Evolutionary conservation across 2,113 vertebrate genomes (phyloP).

Genomic region (Phalacrocorax brasilianus): DNA sequence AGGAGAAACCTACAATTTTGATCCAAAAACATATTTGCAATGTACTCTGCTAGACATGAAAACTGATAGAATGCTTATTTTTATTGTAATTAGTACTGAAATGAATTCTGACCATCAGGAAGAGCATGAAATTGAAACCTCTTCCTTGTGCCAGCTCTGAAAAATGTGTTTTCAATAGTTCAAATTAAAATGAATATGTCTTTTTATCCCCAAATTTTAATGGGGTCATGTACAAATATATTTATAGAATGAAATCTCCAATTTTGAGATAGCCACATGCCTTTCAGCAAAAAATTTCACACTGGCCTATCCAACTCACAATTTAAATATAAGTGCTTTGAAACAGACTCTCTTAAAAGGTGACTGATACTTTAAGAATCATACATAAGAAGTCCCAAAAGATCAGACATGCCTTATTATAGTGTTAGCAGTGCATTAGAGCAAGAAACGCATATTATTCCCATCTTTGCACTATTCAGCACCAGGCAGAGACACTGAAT

Average conservation of each 20-base stretch:
- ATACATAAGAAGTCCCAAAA: not conserved
- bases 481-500: not conserved
- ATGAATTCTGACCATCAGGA: not conserved
- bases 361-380: not conserved
- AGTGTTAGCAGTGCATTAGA: not conserved
- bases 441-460: not conserved
- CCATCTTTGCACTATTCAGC: not conserved
- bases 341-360: not conserved
- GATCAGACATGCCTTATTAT: not conserved
- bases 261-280: not conserved
- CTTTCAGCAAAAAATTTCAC: not conserved
- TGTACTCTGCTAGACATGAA: not conserved
- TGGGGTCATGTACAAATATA: not conserved
- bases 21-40: not conserved
- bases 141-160: not conserved
- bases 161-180: not conserved
- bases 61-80: not conserved
- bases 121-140: not conserved
- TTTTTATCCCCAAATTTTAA: not conserved
- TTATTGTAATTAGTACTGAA: not conserved
- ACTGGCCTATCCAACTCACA: not conserved
- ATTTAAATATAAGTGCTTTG: not conserved
- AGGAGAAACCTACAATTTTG: not conserved
- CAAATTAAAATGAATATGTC: not conserved
- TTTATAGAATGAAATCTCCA: not conserved